Conservation (phyloP, 2,888 invertebrate species). For the Eupithecia dodoneata region DNA sequence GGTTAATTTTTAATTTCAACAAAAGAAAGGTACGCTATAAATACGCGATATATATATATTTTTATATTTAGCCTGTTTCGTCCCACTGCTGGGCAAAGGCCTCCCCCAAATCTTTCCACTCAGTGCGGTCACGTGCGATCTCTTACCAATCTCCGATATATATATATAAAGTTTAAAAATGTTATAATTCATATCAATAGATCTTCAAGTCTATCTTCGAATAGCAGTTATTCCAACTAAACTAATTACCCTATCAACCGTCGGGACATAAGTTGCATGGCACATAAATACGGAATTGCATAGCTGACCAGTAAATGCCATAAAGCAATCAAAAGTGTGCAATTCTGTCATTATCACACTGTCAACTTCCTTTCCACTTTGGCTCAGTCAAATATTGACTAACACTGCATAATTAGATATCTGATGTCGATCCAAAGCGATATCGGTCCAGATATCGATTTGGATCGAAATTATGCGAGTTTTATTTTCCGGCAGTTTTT, state of each 20-base stretch:
- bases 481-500: no score
- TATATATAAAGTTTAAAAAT: background rate
- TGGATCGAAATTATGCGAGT: background rate
- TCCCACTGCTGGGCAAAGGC: no score
- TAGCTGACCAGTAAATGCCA: constrained; percentile 36
- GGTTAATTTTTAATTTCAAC: no score
- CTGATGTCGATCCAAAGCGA: background rate
- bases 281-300: constrained; percentile 40
- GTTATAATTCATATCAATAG: background rate
- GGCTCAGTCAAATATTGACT: constrained; percentile 34
- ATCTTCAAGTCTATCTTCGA: constrained; percentile 1
- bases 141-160: no score
- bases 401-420: constrained; percentile 1
- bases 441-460: no score
- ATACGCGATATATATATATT: no score
- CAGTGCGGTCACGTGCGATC: no score
- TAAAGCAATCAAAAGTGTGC: constrained; percentile 48
- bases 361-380: constrained; percentile 51
- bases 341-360: constrained; percentile 44
- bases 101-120: no score
- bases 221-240: constrained; percentile 3
- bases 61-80: no score
- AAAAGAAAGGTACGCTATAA: no score
- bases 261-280: constrained; percentile 23
- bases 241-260: constrained; percentile 12